Evolutionary conservation across 2,888 invertebrate species (phyloP), one percentile per base, ranked within the genome.

Genomic region (Idaea biselata): DNA sequence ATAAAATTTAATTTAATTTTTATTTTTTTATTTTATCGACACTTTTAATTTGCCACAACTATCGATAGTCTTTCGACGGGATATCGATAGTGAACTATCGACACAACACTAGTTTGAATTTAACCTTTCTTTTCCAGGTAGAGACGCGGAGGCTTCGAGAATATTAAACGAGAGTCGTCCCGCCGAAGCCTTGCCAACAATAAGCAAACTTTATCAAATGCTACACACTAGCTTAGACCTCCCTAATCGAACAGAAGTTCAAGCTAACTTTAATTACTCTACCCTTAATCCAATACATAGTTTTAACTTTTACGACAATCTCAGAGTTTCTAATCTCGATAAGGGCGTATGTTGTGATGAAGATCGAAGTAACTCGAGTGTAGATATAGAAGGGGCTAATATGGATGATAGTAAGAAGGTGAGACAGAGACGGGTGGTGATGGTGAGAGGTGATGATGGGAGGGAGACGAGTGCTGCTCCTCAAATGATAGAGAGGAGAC

Each of bases 191-290:
- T 84, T 78, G 31, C 91, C 91, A 55, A 90, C 84, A 32, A 76
- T 91, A 64, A 92, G 88, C 76, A 88, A 83, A 81, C 75, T 89
- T 64, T 92, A 90, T 78, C 84, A 88, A 84, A 90, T 91, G 87
- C 81, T 92, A 68, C 86, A 89, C 75, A 74, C 80, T 58, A 78
- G 71, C 69, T 66, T 77, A 55, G 76, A 78, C 65, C 68, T 79
- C 71, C 76, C 80, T 76, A 86, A 86, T 79, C 81, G 81, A 74
- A 81, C 82, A 60, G 74, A 79, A 77, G 74, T 77, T 60, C 56
- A 16, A 17, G 61, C 60, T 63, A 80, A 82, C 78, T 80, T 80
- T 69, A 83, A 84, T 80, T 75, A 83, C 75, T 79, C 86, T 68
- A 81, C 73, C 76, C 74, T 80, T 71, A 81, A 79, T 68, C 64